Percentiles rank a stretch among this genome's conserved stretches.
phyloP scores from a whole-genome alignment of 1,140 invertebrate genomes.

The Papilio machaon region DNA sequence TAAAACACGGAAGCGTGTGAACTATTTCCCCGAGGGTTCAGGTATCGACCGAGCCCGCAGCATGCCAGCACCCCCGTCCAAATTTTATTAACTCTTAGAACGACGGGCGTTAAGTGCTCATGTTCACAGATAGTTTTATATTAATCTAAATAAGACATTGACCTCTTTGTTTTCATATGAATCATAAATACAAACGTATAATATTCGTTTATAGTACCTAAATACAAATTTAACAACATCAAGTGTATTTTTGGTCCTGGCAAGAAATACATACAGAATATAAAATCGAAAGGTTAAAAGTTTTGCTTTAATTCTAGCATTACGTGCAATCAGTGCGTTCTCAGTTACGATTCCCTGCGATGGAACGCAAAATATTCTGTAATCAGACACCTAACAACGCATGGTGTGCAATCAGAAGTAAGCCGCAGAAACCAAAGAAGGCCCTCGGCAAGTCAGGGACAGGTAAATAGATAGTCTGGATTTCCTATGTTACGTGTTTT shows the following conservation, averaged over 20 bases:
- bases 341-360: not conserved
- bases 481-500: conserved; percentile 27
- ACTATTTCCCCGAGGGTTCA: conserved; percentile 9
- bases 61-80: not conserved
- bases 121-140: conserved; percentile 21
- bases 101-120: not conserved
- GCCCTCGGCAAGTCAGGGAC: conserved; percentile 13
- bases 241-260: not conserved
- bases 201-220: not conserved
- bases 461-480: conserved; percentile 28
- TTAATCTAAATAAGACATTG: conserved; percentile 11
- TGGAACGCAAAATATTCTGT: conserved; percentile 11
- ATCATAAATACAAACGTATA: not conserved
- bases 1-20: conserved; percentile 15
- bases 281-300: not conserved
- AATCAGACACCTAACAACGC: conserved; percentile 13
- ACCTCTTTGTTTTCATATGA: not conserved
- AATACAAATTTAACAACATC: not conserved
- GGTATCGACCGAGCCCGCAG: conserved; percentile 19
- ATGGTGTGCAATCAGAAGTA: conserved; percentile 28
- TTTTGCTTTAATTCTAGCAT: not conserved
- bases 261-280: too few relatives aligned
- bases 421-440: conserved; percentile 37
- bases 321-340: not conserved
- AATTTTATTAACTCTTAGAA: conserved; percentile 16